These are phyloP conservation scores for Drosophila ambigua DNA, from an alignment of 1,140 invertebrate species.

Conservation along the genomic window DNA sequence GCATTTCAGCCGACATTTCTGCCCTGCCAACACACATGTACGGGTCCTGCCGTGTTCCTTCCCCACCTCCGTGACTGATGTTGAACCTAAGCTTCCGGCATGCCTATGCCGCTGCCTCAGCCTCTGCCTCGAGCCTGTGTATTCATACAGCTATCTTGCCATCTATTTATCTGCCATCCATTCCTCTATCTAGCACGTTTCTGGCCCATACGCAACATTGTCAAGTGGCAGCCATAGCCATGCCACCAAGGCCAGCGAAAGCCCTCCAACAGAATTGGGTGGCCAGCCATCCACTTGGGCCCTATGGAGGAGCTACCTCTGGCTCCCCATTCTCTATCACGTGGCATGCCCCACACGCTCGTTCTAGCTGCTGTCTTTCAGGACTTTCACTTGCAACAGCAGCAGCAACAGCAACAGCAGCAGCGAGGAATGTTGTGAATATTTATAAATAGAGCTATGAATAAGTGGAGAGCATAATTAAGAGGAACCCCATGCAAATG, in stretches of 20 bases:
- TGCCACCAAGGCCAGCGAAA: slow-evolving; percentile 24
- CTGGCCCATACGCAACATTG: no score
- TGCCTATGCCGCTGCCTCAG: not conserved
- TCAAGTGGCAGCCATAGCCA: no score
- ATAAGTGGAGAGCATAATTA: slow-evolving; percentile 13
- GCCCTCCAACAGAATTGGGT: not conserved
- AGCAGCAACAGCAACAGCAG: not conserved
- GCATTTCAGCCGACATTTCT: not conserved
- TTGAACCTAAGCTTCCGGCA: not conserved
- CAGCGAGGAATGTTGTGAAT: not conserved
- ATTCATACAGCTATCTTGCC: not conserved
- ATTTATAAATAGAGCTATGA: slow-evolving; percentile 16
- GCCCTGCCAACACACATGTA: not conserved
- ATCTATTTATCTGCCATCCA: not conserved
- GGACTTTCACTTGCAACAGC: slow-evolving; percentile 7
- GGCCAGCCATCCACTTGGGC: not conserved
- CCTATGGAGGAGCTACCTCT: no score
- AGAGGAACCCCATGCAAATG: not conserved
- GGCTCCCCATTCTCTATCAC: no score
- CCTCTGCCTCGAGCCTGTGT: slow-evolving; percentile 16
- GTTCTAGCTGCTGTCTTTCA: slow-evolving; percentile 2
- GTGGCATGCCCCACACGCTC: no score
- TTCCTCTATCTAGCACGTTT: not conserved
- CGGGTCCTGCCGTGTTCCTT: no score
- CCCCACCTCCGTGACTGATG: not conserved